phyloP scores from a whole-genome alignment of 2,113 vertebrate genomes.

The Motacilla tschutschensis region DNA sequence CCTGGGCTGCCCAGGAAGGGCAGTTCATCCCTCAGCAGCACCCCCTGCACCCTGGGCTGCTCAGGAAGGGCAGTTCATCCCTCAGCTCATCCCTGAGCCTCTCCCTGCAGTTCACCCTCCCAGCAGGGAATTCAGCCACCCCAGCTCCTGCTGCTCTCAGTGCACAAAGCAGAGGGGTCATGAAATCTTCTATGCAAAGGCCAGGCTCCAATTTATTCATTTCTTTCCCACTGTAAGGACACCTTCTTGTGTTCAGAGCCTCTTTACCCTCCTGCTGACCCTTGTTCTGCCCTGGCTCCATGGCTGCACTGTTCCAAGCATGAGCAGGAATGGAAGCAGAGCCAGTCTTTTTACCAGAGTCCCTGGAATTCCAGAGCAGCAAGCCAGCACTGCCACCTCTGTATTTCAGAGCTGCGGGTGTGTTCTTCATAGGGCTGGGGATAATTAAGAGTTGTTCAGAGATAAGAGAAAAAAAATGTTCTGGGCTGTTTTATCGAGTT shows the following conservation, averaged over 20 bases:
- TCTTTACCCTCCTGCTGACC: not conserved
- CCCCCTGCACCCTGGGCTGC: no score
- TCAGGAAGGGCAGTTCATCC: not conserved
- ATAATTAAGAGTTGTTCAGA: not conserved
- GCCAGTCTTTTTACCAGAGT: not conserved
- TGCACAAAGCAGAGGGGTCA: not conserved
- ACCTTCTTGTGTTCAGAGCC: not conserved
- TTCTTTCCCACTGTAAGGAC: not conserved
- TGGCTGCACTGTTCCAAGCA: not conserved
- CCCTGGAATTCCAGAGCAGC: not conserved
- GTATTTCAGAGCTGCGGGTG: not conserved
- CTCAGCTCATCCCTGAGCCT: not conserved
- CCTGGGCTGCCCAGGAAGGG: not conserved
- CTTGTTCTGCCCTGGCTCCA: not conserved
- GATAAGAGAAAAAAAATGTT: not conserved
- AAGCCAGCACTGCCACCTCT: not conserved
- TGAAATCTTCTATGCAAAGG: not conserved
- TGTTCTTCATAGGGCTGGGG: not conserved
- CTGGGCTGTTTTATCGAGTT: not conserved
- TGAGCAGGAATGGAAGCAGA: not conserved
- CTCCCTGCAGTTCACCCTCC: not conserved
- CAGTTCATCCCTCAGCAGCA: no score
- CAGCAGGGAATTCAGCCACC: not conserved
- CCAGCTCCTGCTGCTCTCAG: not conserved
- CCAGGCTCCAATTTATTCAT: not conserved